Base-by-base conservation (phyloP, 2,888 invertebrate genomes). In the Laspeyria flexula region DNA sequence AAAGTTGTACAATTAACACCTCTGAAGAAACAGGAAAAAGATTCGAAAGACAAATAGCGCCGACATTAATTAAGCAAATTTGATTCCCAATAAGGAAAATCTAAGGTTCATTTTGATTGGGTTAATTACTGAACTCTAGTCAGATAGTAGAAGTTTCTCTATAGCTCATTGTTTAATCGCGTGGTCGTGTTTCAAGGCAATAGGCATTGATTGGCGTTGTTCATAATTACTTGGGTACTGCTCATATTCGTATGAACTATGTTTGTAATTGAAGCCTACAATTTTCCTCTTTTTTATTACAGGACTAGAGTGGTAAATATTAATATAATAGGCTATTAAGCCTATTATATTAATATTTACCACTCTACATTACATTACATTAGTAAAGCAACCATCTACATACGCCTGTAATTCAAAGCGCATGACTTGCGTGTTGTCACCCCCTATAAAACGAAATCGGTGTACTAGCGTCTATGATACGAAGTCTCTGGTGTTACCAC, bases 101-200 rank as follows among this genome's bases (percentile, higher is more conserved):
- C 35, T 62, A 53, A 49, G 42, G 54, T 53, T 34, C 30, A 10
- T 43, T 60, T 46, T 50, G 21, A 15, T 11, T 34, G 10, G 3
- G 33, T 33, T 13, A 33, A 33, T 33, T 33, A 13, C 4, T 13
- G 7, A 33, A 33, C n/a, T 6, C 12, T 16, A 7, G 4, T 38
- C 5, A 23, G 12, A 21, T 18, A 11, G 43, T 38, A 41, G 18
- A 54, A 46, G 45, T 48, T 52, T 55, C 39, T 45, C 45, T 60
- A 67, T 61, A 71, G 72, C 72, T 77, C 75, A 77, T 82, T 78
- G 79, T 81, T 75, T 74, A 77, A 81, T 81, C 76, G 79, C 77
- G 76, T 78, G 79, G 77, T 73, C 70, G 67, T 74, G 71, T 78
- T 74, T 63, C 66, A 71, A 71, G 77, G n/a, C n/a, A n/a, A n/a